Evolutionary conservation across 2,797 vertebrate species (phyloP), one percentile per base, ranked within the genome.

Genomic region (Peromyscus nudipes): DNA sequence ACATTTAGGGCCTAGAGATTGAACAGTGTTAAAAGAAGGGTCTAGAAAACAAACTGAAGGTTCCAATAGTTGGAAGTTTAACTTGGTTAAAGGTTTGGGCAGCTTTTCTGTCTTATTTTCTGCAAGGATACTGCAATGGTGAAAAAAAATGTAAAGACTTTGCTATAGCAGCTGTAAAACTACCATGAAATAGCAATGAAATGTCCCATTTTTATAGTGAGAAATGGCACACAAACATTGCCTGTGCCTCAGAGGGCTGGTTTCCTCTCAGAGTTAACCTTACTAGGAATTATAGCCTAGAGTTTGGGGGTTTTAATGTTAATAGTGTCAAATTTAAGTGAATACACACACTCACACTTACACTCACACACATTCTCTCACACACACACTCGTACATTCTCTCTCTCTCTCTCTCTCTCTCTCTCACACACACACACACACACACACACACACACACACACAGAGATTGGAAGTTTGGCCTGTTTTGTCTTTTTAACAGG

Each of bases 41-140:
- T 43, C 29, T 65, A 65, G 82, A 95, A 96, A 96, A 46, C 37
- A 94, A 67, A 23, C 34, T 67, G 89, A 57, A 81, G 27, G 19
- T 83, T 29, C 77, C 89, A 73, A 43, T 21, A 67, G 19, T 43
- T 92, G 92, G 6, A 29, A 67, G 21, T 40, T 89, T 91, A 80
- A 80, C 52, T 83, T 67, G 11, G 77, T 29, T 19, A 89, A 43
- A 94, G 49, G 27, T 89, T 95, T 92, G 37, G 91, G 64, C 43
- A 82, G 67, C 79, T 96, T 67, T 40, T 62, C 55, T 37, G 40
- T n/a, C 46, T 94, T 94, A 79, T 91, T 86, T 97, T 93, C 65
- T 93, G 89, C 55, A 55, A 25, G 49, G 49, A 86, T 73, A 17
- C 55, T 40, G 8, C 64, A 75, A 27, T 76, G 69, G 21, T 4